These are phyloP conservation scores for Calameuta pallipes DNA, from an alignment of 2,888 invertebrate species.

Conservation along the genomic window DNA sequence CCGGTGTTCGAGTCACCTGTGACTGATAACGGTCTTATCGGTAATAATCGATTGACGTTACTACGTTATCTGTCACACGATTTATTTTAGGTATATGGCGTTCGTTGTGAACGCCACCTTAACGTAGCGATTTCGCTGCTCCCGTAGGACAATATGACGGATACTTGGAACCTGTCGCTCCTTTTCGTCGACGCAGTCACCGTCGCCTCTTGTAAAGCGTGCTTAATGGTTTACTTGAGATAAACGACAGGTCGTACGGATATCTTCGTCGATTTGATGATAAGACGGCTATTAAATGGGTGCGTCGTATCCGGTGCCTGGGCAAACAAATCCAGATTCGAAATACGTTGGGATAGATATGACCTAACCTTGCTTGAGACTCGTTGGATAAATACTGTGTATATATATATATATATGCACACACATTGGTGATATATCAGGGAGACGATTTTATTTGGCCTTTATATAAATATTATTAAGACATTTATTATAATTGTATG, in stretches of 20 bases:
- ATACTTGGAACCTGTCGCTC: background rate
- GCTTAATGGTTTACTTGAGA: conserved; percentile 32
- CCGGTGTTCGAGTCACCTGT: background rate
- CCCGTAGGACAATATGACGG: background rate
- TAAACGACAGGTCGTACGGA: conserved; percentile 29
- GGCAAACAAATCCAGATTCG: conserved; percentile 44
- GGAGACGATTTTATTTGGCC: background rate
- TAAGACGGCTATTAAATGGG: conserved; percentile 37
- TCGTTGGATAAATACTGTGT: background rate
- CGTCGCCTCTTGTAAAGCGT: background rate
- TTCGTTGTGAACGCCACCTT: background rate
- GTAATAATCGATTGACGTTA: background rate
- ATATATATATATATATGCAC: background rate
- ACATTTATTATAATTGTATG: no score
- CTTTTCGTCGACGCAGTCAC: no score
- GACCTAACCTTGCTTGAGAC: background rate
- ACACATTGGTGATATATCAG: background rate
- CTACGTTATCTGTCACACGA: background rate
- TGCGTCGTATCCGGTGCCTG: conserved; percentile 34
- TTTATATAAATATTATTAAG: background rate
- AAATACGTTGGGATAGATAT: conserved; percentile 1
- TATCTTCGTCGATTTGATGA: conserved; percentile 37
- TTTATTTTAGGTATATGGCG: background rate
- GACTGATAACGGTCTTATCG: background rate
- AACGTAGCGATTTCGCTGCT: background rate